Base-by-base conservation (phyloP, 2,113 vertebrate genomes). In the Barbus barbus region DNA sequence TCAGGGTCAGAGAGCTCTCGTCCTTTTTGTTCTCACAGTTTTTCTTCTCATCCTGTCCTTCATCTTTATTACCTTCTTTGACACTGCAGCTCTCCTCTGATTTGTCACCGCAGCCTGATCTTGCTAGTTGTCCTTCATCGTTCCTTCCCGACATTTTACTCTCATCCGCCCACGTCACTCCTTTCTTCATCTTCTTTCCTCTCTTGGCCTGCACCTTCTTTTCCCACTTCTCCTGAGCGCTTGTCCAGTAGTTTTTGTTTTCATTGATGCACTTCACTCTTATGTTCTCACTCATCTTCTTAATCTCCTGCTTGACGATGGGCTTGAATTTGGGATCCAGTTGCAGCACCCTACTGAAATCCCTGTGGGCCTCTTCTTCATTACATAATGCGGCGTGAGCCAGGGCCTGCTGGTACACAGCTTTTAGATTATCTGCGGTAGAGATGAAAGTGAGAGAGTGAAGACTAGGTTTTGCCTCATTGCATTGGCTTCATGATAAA, bases 331-430 rank as follows among this genome's bases (percentile, higher is more conserved):
- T 90, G 2, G 94, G 90, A 86, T 95, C 95, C 0, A 97, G 83
- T 51, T 92, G 92, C 80, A 92, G 88, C 84, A 94, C 93, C 1
- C 76, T 89, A 41, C 86, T 65, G 75, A 96, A 96, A 83, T 95
- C 93, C 14, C 87, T 84, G 24, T 88, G 91, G 0, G 94, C 94
- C 89, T 95, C 91, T 6, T 91, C 90, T 83, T 95, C 93, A 0
- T 96, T 91, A 93, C 93, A 93, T 41, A 97, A 84, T 0, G 95
- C 94, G 0, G 94, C 90, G 0, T 96, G 95, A 0, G 96, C 96
- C 36, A 92, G 92, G 0, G 94, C 95, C 2, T 94, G 92, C 87
- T 96, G 96, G 92, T 96, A 96, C 83, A 95, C 90, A 0, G 94
- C 95, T 84, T 96, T 96, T 81, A 95, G 90, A 0, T 96, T 96